Evolutionary conservation across 1,140 invertebrate genomes (phyloP).

Genomic region (Stegodyphus dumicola): DNA sequence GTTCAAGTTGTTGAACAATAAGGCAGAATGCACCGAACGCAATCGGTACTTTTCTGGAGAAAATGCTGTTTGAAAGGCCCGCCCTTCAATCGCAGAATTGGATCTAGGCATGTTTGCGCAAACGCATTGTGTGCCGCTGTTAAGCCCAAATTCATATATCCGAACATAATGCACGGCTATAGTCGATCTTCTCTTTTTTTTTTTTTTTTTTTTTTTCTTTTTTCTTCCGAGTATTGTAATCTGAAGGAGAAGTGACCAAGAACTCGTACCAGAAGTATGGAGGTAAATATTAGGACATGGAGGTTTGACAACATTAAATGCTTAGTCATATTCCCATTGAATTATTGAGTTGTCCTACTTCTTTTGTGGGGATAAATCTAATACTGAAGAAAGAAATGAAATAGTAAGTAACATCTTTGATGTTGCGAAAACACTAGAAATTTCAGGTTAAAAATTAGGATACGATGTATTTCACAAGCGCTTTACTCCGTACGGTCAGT

Average conservation of each 20-base stretch:
- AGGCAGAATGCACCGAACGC: slow-evolving; percentile 22
- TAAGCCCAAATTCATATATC: not conserved
- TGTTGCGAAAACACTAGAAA: too few species aligned
- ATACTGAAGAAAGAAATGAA: too few species aligned
- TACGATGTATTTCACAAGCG: too few species aligned
- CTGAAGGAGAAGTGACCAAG: too few species aligned
- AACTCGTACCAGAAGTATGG: not conserved
- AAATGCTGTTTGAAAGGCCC: too few species aligned
- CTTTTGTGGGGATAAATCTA: too few species aligned
- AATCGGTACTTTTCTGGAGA: slow-evolving; percentile 21
- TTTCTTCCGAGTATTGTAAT: not conserved
- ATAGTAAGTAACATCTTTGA: too few species aligned
- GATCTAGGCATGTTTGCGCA: slow-evolving; percentile 2
- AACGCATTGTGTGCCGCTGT: slow-evolving; percentile 14
- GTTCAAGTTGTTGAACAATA: slow-evolving; percentile 6
- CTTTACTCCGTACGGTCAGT: too few species aligned
- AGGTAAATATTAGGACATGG: not conserved
- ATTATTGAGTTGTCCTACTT: too few species aligned
- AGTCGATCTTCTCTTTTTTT: not conserved
- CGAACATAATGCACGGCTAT: not conserved
- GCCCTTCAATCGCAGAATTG: not conserved
- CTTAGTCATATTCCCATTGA: too few species aligned
- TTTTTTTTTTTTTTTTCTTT: not conserved
- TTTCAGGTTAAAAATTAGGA: too few species aligned
- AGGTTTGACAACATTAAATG: too few species aligned